Percentiles rank a stretch among this genome's conserved stretches.
phyloP scores from a whole-genome alignment of 2,113 vertebrate species.

The Toxotes jaculatrix region DNA sequence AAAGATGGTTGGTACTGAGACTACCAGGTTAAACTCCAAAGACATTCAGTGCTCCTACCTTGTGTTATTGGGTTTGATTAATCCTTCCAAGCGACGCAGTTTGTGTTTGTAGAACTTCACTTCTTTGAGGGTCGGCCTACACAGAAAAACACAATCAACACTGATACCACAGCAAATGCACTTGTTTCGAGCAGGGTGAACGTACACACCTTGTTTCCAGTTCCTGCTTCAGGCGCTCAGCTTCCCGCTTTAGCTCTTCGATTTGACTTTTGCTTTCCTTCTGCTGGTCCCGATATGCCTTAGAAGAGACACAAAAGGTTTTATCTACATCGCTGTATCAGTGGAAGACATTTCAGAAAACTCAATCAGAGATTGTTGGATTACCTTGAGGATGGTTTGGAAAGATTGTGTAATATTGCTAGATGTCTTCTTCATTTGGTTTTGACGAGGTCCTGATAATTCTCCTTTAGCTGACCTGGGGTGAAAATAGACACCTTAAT shows the following conservation, averaged over 20 bases:
- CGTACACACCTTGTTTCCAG: slow-evolving; percentile 85
- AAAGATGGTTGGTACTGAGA: neutral
- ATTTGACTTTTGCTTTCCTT: slow-evolving; percentile 81
- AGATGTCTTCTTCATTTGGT: slow-evolving; percentile 60
- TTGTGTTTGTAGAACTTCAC: slow-evolving; percentile 89
- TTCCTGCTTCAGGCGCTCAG: slow-evolving; percentile 84
- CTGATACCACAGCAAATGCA: accelerated
- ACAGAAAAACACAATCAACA: slow-evolving; percentile 11
- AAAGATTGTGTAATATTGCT: slow-evolving; percentile 80
- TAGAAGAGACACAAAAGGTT: neutral
- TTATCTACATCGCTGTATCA: neutral
- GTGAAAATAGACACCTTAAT: neutral
- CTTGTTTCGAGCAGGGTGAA: neutral
- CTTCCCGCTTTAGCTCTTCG: slow-evolving; percentile 84
- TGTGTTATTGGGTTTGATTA: slow-evolving; percentile 76
- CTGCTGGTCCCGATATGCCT: slow-evolving; percentile 89
- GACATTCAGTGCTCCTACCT: slow-evolving; percentile 70
- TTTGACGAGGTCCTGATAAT: slow-evolving; percentile 41
- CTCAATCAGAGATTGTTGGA: neutral
- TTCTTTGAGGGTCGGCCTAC: slow-evolving; percentile 84
- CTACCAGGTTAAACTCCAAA: too few species aligned
- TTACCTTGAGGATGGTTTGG: slow-evolving; percentile 86
- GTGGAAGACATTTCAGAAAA: too few species aligned
- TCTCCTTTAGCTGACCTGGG: slow-evolving; percentile 80
- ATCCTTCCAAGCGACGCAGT: slow-evolving; percentile 85